Conservation (phyloP, 2,113 vertebrate species). For the Percina caprodes region DNA sequence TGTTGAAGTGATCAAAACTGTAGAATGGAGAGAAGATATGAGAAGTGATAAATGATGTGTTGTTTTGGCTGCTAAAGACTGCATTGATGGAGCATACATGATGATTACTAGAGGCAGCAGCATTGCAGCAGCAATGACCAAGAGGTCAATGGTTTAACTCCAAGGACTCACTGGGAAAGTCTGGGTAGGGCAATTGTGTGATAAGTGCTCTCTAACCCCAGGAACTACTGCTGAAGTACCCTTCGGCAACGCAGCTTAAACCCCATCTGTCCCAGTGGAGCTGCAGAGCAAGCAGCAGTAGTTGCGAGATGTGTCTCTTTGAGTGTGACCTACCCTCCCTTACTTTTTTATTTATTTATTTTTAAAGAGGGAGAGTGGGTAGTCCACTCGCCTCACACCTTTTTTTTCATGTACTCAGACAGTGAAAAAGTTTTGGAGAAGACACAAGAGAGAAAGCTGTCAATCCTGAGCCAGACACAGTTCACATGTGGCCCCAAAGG, state of each 20-base stretch:
- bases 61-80: constrained; percentile 66
- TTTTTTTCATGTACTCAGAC: constrained; percentile 41
- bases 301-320: constrained; percentile 68
- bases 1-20: constrained; percentile 66
- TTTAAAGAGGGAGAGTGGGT: constrained; percentile 51
- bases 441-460: constrained; percentile 62
- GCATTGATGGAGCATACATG: constrained; percentile 40
- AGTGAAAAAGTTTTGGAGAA: constrained; percentile 64
- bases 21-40: constrained; percentile 38
- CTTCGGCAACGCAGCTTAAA: constrained; percentile 76
- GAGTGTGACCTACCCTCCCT: constrained; percentile 66
- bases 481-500: constrained; percentile 71
- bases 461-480: constrained; percentile 62
- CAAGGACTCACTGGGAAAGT: constrained; percentile 71
- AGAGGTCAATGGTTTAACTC: constrained; percentile 74
- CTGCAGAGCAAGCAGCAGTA: constrained; percentile 51
- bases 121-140: constrained; percentile 57
- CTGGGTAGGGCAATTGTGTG: constrained; percentile 65
- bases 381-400: constrained; percentile 59
- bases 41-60: constrained; percentile 58
- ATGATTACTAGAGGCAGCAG: constrained; percentile 63
- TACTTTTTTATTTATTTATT: constrained; percentile 32
- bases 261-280: constrained; percentile 74
- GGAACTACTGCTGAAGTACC: constrained; percentile 74
- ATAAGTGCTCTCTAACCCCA: constrained; percentile 72